Evolutionary conservation across 2,113 vertebrate species (phyloP).

Genomic region (Callithrix jacchus): DNA sequence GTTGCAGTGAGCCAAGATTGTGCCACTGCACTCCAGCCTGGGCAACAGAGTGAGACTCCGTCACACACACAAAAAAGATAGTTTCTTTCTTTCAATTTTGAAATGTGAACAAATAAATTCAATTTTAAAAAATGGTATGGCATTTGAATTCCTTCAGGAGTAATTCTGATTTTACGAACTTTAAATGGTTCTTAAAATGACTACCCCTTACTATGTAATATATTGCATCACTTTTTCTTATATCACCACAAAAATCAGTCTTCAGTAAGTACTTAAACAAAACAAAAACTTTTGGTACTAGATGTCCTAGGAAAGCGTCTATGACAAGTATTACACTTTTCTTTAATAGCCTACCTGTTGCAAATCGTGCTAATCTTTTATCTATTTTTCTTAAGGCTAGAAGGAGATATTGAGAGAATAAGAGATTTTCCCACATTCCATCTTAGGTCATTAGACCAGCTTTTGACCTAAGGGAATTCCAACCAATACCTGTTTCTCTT

Average conservation of each 20-base stretch:
- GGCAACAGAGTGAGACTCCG: no score
- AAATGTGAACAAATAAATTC: not conserved
- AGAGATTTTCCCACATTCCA: not conserved
- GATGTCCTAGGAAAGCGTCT: not conserved
- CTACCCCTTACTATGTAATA: not conserved
- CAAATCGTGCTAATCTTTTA: not conserved
- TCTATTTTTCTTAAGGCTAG: not conserved
- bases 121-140: not conserved
- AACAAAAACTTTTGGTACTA: not conserved
- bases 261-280: not conserved
- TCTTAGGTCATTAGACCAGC: not conserved
- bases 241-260: conserved; percentile 8
- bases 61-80: no score
- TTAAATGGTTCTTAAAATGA: not conserved
- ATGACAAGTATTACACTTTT: not conserved
- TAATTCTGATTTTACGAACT: conserved; percentile 38
- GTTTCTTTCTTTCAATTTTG: not conserved
- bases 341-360: not conserved
- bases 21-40: no score
- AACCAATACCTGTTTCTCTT: not conserved
- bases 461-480: not conserved
- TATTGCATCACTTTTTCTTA: not conserved
- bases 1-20: no score
- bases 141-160: not conserved
- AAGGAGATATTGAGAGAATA: not conserved